These are phyloP conservation scores for Tortrix viridana DNA, from an alignment of 2,888 invertebrate species.

Conservation along the genomic window DNA sequence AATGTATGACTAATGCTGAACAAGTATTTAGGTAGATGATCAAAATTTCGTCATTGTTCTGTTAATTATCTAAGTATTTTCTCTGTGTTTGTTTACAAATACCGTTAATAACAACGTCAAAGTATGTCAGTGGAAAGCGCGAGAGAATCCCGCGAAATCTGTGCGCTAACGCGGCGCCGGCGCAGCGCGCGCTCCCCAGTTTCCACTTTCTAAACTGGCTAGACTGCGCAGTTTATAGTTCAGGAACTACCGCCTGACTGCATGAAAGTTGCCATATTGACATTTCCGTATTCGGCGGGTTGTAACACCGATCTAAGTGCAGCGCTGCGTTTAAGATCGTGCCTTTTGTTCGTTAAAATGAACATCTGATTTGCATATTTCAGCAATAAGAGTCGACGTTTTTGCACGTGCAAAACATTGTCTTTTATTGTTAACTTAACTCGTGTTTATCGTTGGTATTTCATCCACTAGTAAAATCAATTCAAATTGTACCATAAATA, in stretches of 20 bases:
- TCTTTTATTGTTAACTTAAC: too few species aligned
- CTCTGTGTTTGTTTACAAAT: neutral
- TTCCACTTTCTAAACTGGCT: slow-evolving; percentile 82
- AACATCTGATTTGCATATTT: too few species aligned
- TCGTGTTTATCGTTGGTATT: too few species aligned
- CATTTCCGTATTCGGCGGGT: slow-evolving; percentile 64
- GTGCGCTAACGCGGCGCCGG: slow-evolving; percentile 68
- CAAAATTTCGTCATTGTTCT: neutral
- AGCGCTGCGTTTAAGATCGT: slow-evolving; percentile 15
- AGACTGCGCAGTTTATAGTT: slow-evolving; percentile 70
- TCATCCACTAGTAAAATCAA: too few species aligned
- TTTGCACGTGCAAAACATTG: neutral
- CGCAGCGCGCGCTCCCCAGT: slow-evolving; percentile 62
- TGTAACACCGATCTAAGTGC: slow-evolving; percentile 31
- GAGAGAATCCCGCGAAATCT: slow-evolving; percentile 83
- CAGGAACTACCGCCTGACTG: slow-evolving; percentile 70
- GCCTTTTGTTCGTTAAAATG: slow-evolving; percentile 10
- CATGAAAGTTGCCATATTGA: slow-evolving; percentile 74
- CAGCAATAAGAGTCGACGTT: neutral
- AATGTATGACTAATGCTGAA: slow-evolving; percentile 9
- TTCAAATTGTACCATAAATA: too few species aligned
- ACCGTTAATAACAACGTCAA: slow-evolving; percentile 52
- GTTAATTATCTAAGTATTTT: neutral
- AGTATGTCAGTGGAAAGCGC: slow-evolving; percentile 83
- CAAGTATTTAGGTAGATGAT: neutral